Evolutionary conservation across 2,888 invertebrate genomes (phyloP), one percentile per base, ranked within the genome.

Genomic region (Candidula unifasciata): DNA sequence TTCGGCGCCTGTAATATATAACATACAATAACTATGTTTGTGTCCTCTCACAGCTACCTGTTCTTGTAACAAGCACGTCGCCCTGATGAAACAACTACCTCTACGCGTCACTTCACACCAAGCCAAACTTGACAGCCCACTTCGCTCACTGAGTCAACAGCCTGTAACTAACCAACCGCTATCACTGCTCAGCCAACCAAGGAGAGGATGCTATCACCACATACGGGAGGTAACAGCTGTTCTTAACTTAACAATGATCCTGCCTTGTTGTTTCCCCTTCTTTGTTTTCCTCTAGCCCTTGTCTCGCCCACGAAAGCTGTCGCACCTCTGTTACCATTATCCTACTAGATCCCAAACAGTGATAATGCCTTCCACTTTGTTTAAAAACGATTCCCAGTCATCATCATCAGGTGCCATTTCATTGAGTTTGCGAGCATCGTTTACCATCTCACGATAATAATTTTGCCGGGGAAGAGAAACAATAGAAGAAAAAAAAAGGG

Each of bases 201-300:
- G 54, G 52, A 52, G 74, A 74, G 37, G n/a, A 52, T 16, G 54
- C 10, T 54, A 54, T 52, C 54, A 54, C 54, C 10, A 30, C 21
- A 74, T 74, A 30, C 44, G 74, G 74, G 74, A 27, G 6, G 74
- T 27, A 74, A 74, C 74, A 74, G 52, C 74, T 74, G 74, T 54
- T 27, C 27, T 21, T 2, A 18, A 30, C 2, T 54, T 10, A 27
- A 52, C 16, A 74, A 54, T 52, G 21, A 5, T n/a, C 21, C 60
- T 30, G 21, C 77, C 13, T 24, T 33, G 24, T 60, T 57, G 3
- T 33, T n/a, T n/a, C 27, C 30, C 30, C 18, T 30, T 54, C 74
- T 74, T 74, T 54, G 18, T 74, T 74, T 24, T n/a, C n/a, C 54
- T 13, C 5, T 74, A 24, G 24, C 30, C 18, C 18, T 16, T n/a